A percentile compares a stretch with the other conserved stretches of the same genome.
These are phyloP conservation scores for Apamea anceps DNA, from an alignment of 2,888 invertebrate genomes.

Conservation along the genomic window DNA sequence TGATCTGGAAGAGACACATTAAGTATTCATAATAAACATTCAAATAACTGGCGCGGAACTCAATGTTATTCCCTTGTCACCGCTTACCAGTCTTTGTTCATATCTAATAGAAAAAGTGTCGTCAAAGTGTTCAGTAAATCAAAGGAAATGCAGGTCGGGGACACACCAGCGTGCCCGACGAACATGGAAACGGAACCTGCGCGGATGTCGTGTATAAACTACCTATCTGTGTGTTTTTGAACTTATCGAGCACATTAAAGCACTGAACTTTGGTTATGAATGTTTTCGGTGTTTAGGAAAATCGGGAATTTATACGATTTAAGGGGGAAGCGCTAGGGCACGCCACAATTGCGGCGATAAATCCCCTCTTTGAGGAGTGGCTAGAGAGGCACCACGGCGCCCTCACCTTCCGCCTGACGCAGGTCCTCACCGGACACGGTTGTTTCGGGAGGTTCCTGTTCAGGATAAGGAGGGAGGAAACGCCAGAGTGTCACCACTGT, in stretches of 20 bases:
- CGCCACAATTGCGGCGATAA: too few relatives aligned
- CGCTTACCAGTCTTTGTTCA: slow-evolving; percentile 24
- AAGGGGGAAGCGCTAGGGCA: neutral
- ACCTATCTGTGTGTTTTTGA: slow-evolving; percentile 24
- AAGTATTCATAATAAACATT: slow-evolving; percentile 32
- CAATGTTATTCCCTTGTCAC: slow-evolving; percentile 34
- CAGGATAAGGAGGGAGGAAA: too few relatives aligned
- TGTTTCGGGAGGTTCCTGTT: too few relatives aligned
- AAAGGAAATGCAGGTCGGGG: slow-evolving; percentile 59
- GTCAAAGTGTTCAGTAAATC: slow-evolving; percentile 64
- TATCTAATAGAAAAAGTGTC: slow-evolving; percentile 48
- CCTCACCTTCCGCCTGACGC: too few relatives aligned
- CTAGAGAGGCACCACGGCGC: too few relatives aligned
- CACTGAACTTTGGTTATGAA: slow-evolving; percentile 32
- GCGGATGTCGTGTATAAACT: slow-evolving; percentile 55
- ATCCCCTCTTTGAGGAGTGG: too few relatives aligned
- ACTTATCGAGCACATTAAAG: slow-evolving; percentile 46
- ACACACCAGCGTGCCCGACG: slow-evolving; percentile 49
- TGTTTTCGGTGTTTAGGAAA: slow-evolving; percentile 16
- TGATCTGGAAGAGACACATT: neutral
- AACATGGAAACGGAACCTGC: slow-evolving; percentile 53
- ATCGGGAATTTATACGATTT: neutral
- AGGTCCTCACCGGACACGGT: too few relatives aligned
- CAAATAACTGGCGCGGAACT: slow-evolving; percentile 26
- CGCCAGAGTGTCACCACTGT: too few relatives aligned